Evolutionary conservation across 92 coral and sea anemone genomes (phyloP).

Genomic region (Epizoanthus ramosus): DNA sequence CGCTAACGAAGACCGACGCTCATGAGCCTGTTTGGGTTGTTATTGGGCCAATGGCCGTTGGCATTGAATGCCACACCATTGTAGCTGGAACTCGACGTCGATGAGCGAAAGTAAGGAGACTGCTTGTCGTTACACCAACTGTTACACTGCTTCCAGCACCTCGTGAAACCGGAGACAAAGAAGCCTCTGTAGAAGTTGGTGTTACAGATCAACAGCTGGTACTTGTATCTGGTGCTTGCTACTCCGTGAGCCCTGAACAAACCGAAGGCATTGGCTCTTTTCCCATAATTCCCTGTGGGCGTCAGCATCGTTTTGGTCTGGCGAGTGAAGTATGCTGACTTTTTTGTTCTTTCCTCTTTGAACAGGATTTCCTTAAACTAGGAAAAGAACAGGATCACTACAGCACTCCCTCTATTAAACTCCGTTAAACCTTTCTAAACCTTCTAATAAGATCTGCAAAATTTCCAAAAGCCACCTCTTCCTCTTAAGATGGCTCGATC

Average conservation of each 20-base stretch:
- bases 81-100: background rate
- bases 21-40: background rate
- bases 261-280: slow-evolving; percentile 10
- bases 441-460: too few species aligned
- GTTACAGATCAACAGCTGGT: too few species aligned
- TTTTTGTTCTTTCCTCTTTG: slow-evolving; percentile 27
- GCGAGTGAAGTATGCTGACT: slow-evolving; percentile 36
- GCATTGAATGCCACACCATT: slow-evolving; percentile 52
- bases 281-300: slow-evolving; percentile 37
- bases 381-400: background rate
- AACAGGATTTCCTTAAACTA: slow-evolving; percentile 31
- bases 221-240: background rate
- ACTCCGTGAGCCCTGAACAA: slow-evolving; percentile 33
- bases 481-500: too few species aligned
- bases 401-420: too few species aligned
- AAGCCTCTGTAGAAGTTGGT: slow-evolving; percentile 30
- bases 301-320: background rate
- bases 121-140: background rate
- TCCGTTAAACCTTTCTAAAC: too few species aligned
- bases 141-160: slow-evolving; percentile 37
- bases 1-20: slow-evolving; percentile 48
- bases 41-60: slow-evolving; percentile 21
- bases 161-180: slow-evolving; percentile 43
- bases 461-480: too few species aligned
- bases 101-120: slow-evolving; percentile 46